phyloP scores from a whole-genome alignment of 2,888 invertebrate species.

The Drosophila multiciliata region DNA sequence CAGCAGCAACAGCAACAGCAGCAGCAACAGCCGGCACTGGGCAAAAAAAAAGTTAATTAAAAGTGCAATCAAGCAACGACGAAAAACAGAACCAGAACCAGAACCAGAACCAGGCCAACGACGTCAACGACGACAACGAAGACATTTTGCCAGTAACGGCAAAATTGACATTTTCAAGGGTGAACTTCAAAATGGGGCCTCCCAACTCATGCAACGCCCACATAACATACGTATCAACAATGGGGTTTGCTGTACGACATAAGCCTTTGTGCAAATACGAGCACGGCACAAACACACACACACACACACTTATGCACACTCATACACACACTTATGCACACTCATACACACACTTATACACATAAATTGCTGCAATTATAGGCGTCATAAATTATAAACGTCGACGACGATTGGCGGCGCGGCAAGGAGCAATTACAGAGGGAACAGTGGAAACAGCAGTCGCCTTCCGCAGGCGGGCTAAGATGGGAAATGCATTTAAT shows the following conservation, averaged over 20 bases:
- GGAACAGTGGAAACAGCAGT: not conserved
- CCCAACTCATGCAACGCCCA: conserved; percentile 1
- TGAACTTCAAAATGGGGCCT: conserved; percentile 50
- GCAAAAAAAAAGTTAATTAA: conserved; percentile 80
- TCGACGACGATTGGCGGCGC: conserved; percentile 34
- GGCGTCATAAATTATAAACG: conserved; percentile 76
- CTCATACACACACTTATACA: conserved; percentile 20
- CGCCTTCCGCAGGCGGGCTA: not conserved
- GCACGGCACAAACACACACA: not conserved
- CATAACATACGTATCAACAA: conserved; percentile 34
- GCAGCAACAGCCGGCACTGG: conserved; percentile 32
- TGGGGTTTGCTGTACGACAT: conserved; percentile 46
- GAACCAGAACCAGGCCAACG: conserved; percentile 21
- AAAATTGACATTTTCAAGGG: conserved; percentile 48
- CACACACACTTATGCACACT: conserved; percentile 11
- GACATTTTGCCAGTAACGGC: conserved; percentile 64
- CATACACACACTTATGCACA: conserved; percentile 13
- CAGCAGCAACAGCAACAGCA: conserved; percentile 19
- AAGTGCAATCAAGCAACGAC: conserved; percentile 77
- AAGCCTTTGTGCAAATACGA: conserved; percentile 61
- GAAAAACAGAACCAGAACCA: conserved; percentile 31
- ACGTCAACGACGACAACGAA: conserved; percentile 20
- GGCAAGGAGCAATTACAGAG: not conserved
- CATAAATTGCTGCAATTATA: conserved; percentile 78
- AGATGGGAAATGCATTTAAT: conserved; percentile 68